Percentiles rank a stretch among this genome's conserved stretches.
Evolutionary conservation across 2,888 invertebrate genomes (phyloP).

Genomic region (Amphipyra tragopoginis): DNA sequence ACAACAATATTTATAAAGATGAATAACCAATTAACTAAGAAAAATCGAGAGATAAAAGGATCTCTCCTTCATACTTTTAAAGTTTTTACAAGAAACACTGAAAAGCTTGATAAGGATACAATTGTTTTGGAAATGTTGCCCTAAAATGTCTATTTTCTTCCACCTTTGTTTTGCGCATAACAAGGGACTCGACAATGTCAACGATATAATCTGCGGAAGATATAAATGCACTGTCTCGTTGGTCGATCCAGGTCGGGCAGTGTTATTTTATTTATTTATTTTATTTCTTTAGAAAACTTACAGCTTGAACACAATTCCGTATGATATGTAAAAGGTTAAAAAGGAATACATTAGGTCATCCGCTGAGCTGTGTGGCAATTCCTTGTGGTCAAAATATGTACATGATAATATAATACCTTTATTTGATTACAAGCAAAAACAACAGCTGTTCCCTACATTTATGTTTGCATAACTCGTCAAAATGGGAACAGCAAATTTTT

Average conservation of each 20-base stretch:
- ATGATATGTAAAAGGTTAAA: too few relatives aligned
- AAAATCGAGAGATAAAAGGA: background rate
- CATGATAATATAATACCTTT: too few relatives aligned
- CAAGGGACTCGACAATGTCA: conserved; percentile 16
- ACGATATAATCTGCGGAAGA: conserved; percentile 42
- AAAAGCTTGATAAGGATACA: background rate
- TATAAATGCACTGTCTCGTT: too few relatives aligned
- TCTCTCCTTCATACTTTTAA: background rate
- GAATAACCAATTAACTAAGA: conserved; percentile 5
- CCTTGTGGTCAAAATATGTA: background rate
- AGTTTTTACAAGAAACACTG: background rate
- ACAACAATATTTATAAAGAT: conserved; percentile 2
- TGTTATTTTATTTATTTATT: too few relatives aligned
- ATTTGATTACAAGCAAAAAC: too few relatives aligned
- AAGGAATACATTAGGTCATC: conserved; percentile 26
- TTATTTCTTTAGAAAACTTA: too few relatives aligned
- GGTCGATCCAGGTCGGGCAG: too few relatives aligned
- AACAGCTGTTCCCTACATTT: too few relatives aligned
- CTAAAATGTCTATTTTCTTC: conserved; percentile 4
- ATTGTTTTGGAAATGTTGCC: background rate
- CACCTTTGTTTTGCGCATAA: conserved; percentile 37
- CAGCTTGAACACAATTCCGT: too few relatives aligned
- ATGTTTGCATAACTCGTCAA: too few relatives aligned
- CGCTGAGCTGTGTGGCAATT: conserved; percentile 18
- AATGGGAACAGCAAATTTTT: too few relatives aligned